A percentile compares a stretch with the other conserved stretches of the same genome.
These are phyloP conservation scores for Eurytemora carolleeae DNA, from an alignment of 1,140 invertebrate genomes.

Conservation along the genomic window DNA sequence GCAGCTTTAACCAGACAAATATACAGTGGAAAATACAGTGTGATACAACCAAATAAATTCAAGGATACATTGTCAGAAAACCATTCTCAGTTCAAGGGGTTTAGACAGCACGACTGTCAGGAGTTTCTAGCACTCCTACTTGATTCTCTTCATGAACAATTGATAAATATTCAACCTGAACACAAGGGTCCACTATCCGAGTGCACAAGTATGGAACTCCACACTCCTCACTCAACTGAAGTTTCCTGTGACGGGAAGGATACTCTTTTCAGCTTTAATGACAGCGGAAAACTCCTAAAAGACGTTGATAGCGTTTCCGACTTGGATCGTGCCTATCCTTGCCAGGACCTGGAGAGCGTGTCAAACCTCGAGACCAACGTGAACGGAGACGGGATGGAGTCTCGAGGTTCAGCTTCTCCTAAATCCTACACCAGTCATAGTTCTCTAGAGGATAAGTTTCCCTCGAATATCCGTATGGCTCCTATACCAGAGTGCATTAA, in stretches of 20 bases:
- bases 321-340: neutral
- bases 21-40: conserved; percentile 37
- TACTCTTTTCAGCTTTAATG: neutral
- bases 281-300: neutral
- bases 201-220: conserved; percentile 11
- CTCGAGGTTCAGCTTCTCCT: conserved; percentile 3
- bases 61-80: conserved; percentile 37
- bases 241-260: neutral
- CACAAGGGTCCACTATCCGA: neutral
- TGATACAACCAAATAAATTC: conserved; percentile 37
- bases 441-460: neutral
- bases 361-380: neutral
- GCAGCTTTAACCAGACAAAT: conserved; percentile 35
- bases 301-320: neutral
- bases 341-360: neutral
- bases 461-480: neutral
- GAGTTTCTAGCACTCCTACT: conserved; percentile 45
- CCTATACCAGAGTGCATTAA: neutral
- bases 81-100: conserved; percentile 39
- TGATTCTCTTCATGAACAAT: conserved; percentile 44
- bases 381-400: neutral
- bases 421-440: neutral
- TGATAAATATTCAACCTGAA: conserved; percentile 26
- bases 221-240: conserved; percentile 5
- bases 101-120: conserved; percentile 44